Percentiles rank a stretch among this genome's conserved stretches.
Conservation (phyloP, 2,888 invertebrate genomes). For the Brenthis ino region DNA sequence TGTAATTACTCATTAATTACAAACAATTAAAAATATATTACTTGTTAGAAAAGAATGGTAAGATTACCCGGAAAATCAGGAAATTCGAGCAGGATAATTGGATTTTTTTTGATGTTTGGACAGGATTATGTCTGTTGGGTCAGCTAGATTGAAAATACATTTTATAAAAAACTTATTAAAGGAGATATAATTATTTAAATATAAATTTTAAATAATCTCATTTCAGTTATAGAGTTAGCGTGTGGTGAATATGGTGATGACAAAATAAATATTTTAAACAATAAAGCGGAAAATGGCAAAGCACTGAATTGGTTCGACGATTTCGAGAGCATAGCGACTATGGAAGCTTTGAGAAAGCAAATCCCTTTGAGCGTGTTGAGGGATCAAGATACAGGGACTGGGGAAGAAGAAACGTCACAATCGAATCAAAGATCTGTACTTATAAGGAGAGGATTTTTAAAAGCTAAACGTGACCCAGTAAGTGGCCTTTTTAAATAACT, state of each 20-base stretch:
- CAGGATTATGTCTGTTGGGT: too few relatives aligned
- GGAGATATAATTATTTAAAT: too few relatives aligned
- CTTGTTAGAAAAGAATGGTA: too few relatives aligned
- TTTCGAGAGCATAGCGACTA: slow-evolving; percentile 76
- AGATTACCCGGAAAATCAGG: too few relatives aligned
- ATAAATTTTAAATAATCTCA: too few relatives aligned
- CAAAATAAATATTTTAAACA: slow-evolving; percentile 85
- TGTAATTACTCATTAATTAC: too few relatives aligned
- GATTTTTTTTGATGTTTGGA: too few relatives aligned
- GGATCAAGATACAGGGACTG: slow-evolving; percentile 64
- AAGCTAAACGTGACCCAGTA: slow-evolving; percentile 88
- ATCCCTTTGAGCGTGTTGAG: slow-evolving; percentile 77
- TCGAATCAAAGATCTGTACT: slow-evolving; percentile 88
- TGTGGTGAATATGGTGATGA: slow-evolving; percentile 95
- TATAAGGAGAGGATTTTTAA: slow-evolving; percentile 87
- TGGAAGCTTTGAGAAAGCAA: slow-evolving; percentile 81
- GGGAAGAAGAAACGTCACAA: slow-evolving; percentile 86
- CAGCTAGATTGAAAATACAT: too few relatives aligned
- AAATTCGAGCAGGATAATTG: too few relatives aligned
- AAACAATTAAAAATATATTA: too few relatives aligned
- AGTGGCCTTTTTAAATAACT: slow-evolving; percentile 43
- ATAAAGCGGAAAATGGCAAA: slow-evolving; percentile 87
- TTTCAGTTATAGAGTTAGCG: slow-evolving; percentile 94
- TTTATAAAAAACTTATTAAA: too few relatives aligned
- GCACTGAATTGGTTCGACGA: slow-evolving; percentile 86